phyloP scores from a whole-genome alignment of 2,888 invertebrate genomes.

The Tanypteryx hageni region DNA sequence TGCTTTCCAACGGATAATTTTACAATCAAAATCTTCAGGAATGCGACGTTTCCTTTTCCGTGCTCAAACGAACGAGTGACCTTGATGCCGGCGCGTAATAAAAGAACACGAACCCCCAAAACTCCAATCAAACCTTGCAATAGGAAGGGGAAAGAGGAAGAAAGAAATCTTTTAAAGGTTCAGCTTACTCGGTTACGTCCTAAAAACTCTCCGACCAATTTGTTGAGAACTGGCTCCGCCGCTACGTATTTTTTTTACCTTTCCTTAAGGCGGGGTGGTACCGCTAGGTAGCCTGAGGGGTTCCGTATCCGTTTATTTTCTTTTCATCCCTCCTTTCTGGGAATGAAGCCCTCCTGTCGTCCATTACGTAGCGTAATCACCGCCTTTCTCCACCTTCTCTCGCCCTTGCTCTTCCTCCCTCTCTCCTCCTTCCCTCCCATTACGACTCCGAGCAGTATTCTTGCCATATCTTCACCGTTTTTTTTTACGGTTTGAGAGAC shows the following conservation, averaged over 20 bases:
- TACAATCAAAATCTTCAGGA: neutral
- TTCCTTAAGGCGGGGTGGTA: neutral
- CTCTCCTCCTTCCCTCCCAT: neutral
- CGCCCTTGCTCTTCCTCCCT: neutral
- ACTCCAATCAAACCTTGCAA: neutral
- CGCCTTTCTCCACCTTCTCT: neutral
- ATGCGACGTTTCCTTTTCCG: neutral
- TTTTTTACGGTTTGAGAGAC: neutral
- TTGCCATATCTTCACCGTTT: neutral
- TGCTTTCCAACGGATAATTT: neutral
- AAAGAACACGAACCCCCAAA: neutral
- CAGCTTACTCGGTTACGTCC: conserved; percentile 28
- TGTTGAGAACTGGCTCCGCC: conserved; percentile 1
- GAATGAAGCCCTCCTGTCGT: neutral
- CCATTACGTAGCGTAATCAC: neutral
- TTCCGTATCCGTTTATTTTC: neutral
- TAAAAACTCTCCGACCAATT: neutral
- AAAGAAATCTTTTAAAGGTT: neutral
- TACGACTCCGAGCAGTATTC: too few relatives aligned
- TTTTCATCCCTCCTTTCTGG: neutral
- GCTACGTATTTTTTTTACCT: neutral
- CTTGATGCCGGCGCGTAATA: neutral
- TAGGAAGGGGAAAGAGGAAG: neutral
- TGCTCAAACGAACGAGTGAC: neutral
- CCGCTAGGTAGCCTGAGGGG: neutral